These are phyloP conservation scores for Agrochola lota DNA, from an alignment of 2,888 invertebrate genomes.

Conservation along the genomic window DNA sequence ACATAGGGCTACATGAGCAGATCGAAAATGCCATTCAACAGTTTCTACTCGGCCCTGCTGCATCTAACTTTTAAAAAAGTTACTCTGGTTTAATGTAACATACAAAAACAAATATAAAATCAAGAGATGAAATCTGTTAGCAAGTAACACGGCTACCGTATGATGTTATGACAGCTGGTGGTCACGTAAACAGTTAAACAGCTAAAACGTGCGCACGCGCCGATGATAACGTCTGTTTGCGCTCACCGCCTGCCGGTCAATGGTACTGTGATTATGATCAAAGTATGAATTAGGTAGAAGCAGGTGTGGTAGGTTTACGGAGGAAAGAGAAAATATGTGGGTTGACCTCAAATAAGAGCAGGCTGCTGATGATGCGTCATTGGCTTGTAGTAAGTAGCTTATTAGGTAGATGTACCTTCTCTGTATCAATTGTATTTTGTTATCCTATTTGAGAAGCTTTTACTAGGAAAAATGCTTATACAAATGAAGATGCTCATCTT, in stretches of 20 bases:
- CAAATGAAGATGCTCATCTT: background rate
- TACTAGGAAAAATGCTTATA: background rate
- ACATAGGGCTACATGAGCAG: background rate
- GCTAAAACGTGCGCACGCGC: constrained; percentile 78
- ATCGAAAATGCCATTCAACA: background rate
- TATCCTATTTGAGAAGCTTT: background rate
- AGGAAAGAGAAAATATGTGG: background rate
- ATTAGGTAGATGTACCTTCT: background rate
- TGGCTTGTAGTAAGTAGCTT: background rate
- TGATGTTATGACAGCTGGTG: constrained; percentile 83
- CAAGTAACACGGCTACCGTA: constrained; percentile 67
- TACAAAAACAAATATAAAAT: background rate
- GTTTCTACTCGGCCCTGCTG: background rate
- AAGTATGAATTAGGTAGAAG: constrained; percentile 28
- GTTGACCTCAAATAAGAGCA: background rate
- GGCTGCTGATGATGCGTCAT: background rate
- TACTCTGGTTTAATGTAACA: background rate
- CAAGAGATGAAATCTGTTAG: constrained; percentile 39
- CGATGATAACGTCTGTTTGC: constrained; percentile 80
- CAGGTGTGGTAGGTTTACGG: constrained; percentile 46
- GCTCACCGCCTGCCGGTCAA: constrained; percentile 69
- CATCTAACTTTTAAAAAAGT: background rate
- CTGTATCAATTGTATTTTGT: background rate
- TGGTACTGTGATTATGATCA: constrained; percentile 55
- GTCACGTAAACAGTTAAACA: constrained; percentile 85